Evolutionary conservation across 2,888 invertebrate genomes (phyloP), one percentile per base, ranked within the genome.

Genomic region (Spisula subtruncata): DNA sequence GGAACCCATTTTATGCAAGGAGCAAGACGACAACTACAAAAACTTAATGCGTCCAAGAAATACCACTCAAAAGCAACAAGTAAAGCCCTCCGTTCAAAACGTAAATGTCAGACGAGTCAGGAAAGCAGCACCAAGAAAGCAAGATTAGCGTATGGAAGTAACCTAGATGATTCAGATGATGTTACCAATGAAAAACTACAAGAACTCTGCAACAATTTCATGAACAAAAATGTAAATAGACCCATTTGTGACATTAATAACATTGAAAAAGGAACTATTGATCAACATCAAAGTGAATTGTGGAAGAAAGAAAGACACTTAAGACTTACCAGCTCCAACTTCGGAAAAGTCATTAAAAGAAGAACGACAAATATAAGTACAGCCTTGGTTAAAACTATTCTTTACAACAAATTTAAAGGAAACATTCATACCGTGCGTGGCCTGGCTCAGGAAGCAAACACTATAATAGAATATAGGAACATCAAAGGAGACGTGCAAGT

Each of bases 271-370:
- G 82, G 84, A 81, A 41, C 81, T 56, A 12, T 25, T 25, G 85
- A 82, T 18, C 91, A 91, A 56, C 66, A 46, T 54, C 10, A 41
- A 41, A 79, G 80, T 87, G 81, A 86, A 1, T 25, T 81, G 10
- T 89, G 88, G 88, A 86, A 86, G 80, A 80, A 16, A 14, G 85
- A 91, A 83, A 35, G 87, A 83, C 18, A 81, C 14, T 66, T 86
- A 25, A 41, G 87, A 29, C 41, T 89, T 0, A 91, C 91, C 18
- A 83, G 81, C 46, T 87, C 87, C 8, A 87, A 89, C 66, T 91
- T 87, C 83, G 89, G 85, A 48, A 83, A 87, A 66, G 79, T 91
- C 29, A 66, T 8, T 18, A 48, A n/a, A 41, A 25, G 41, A 32
- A 46, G 2, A 85, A 66, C 2, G 8, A 82, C 32, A 48, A 82